Percentiles rank a stretch among this genome's conserved stretches.
Evolutionary conservation across 2,888 invertebrate species (phyloP).

Genomic region (Parascotia fuliginaria): DNA sequence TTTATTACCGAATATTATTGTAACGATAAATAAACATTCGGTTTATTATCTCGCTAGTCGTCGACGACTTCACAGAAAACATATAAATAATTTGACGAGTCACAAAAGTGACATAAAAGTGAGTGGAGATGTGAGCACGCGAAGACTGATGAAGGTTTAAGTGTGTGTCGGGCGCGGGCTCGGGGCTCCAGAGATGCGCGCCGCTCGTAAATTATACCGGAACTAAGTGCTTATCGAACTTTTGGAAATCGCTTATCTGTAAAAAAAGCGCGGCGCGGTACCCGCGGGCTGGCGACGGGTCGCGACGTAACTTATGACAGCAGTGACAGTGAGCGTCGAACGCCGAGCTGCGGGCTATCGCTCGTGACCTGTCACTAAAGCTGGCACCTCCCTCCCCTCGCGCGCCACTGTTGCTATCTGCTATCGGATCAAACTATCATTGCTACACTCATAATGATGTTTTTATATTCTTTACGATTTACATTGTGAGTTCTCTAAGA

Average conservation of each 20-base stretch:
- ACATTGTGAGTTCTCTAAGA: too few relatives aligned
- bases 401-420: slow-evolving; percentile 39
- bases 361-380: slow-evolving; percentile 51
- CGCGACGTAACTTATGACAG: slow-evolving; percentile 33
- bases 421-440: slow-evolving; percentile 48
- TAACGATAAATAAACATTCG: slow-evolving; percentile 9
- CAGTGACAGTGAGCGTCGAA: slow-evolving; percentile 19
- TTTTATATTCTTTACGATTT: too few relatives aligned
- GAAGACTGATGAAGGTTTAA: slow-evolving; percentile 71
- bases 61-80: slow-evolving; percentile 54
- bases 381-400: background rate
- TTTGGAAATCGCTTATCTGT: slow-evolving; percentile 60
- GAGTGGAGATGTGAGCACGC: slow-evolving; percentile 33
- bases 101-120: slow-evolving; percentile 55
- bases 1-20: slow-evolving; percentile 9
- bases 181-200: slow-evolving; percentile 20
- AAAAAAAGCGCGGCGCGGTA: slow-evolving; percentile 50
- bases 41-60: slow-evolving; percentile 6
- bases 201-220: slow-evolving; percentile 55
- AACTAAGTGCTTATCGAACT: slow-evolving; percentile 54
- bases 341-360: slow-evolving; percentile 53
- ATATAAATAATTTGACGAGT: slow-evolving; percentile 63
- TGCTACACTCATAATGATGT: too few relatives aligned
- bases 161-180: slow-evolving; percentile 32
- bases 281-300: slow-evolving; percentile 20